Conservation (phyloP, 2,888 invertebrate genomes). For the Euzetes globulus region DNA sequence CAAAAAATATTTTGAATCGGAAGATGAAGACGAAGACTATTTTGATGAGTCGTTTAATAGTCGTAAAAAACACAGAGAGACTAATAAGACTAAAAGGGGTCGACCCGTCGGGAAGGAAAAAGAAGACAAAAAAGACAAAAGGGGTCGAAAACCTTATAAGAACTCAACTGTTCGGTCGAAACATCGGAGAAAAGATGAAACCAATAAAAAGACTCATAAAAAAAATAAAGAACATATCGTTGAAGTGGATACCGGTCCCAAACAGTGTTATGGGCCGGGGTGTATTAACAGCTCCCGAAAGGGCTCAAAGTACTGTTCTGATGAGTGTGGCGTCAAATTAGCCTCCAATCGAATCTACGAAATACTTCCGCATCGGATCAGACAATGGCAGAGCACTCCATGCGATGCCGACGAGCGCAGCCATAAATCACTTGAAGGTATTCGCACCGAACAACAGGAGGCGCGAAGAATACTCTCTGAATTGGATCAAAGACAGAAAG, state of each 20-base stretch:
- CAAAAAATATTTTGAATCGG: slow-evolving; percentile 21
- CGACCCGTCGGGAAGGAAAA: slow-evolving; percentile 32
- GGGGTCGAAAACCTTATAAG: slow-evolving; percentile 27
- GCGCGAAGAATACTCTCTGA: slow-evolving; percentile 52
- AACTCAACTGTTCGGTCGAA: not conserved
- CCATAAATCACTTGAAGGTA: slow-evolving; percentile 54
- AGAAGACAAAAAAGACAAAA: slow-evolving; percentile 29
- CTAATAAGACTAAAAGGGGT: slow-evolving; percentile 27
- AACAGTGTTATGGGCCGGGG: slow-evolving; percentile 86
- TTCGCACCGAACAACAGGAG: slow-evolving; percentile 47
- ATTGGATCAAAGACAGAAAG: slow-evolving; percentile 65
- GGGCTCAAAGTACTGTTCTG: slow-evolving; percentile 86
- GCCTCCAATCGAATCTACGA: slow-evolving; percentile 59
- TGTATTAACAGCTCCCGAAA: slow-evolving; percentile 69
- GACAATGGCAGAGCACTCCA: slow-evolving; percentile 82
- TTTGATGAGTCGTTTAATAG: slow-evolving; percentile 30
- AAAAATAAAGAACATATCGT: not conserved
- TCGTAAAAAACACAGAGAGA: not conserved
- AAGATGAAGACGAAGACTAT: slow-evolving; percentile 37
- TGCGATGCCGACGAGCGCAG: slow-evolving; percentile 80
- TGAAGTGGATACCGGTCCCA: slow-evolving; percentile 46
- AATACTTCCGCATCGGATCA: slow-evolving; percentile 79
- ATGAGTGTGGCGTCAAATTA: slow-evolving; percentile 79
- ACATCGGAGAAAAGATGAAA: slow-evolving; percentile 30
- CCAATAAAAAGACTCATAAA: slow-evolving; percentile 27